A percentile compares a stretch with the other conserved stretches of the same genome.
Evolutionary conservation across 53 echinoderm and acorn worm genomes (phyloP).

Genomic region (Crossaster papposus): DNA sequence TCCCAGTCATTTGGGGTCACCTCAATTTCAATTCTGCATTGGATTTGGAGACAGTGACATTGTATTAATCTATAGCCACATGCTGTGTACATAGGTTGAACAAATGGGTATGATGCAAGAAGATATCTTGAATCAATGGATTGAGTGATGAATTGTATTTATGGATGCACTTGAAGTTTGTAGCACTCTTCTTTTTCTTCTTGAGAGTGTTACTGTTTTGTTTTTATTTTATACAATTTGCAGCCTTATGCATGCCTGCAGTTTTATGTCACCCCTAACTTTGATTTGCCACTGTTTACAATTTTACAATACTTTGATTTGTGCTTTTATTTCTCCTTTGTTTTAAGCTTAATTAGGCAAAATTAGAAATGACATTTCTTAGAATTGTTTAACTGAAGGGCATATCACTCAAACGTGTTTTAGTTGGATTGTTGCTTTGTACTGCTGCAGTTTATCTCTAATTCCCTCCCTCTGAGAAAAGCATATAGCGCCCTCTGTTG

Average conservation of each 20-base stretch:
- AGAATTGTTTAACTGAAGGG: neutral
- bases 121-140: no score
- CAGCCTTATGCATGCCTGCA: no score
- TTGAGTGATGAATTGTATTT: no score
- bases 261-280: no score
- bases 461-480: neutral
- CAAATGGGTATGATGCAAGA: no score
- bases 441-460: neutral
- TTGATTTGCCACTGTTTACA: neutral
- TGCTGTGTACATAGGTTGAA: no score
- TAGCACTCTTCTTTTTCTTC: no score
- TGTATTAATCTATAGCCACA: no score
- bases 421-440: neutral
- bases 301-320: neutral
- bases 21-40: neutral
- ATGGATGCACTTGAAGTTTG: no score
- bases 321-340: neutral
- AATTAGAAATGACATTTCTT: neutral
- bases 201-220: no score
- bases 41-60: neutral
- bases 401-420: no score
- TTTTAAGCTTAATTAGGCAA: neutral
- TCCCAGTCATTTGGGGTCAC: neutral
- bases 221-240: no score
- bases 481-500: constrained; percentile 51